Conservation (phyloP, 2,113 vertebrate genomes). For the Cryptomyrus ogoouensis region DNA sequence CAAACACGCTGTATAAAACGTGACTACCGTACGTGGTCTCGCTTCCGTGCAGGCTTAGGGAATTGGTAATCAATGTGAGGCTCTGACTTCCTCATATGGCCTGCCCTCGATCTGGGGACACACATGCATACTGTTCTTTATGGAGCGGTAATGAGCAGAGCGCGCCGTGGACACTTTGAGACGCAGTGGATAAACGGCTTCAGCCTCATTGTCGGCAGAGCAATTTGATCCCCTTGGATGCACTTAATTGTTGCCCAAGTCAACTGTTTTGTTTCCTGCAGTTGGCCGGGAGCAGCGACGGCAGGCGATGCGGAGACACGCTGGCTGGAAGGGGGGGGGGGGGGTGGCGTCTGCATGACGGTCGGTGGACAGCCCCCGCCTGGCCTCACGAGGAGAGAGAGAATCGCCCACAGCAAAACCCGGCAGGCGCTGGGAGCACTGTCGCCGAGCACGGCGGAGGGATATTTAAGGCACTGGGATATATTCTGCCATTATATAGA, state of each 20-base stretch:
- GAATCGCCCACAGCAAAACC: neutral
- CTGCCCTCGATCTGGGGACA: neutral
- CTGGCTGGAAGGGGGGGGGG: neutral
- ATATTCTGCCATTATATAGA: neutral
- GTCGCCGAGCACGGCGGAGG: neutral
- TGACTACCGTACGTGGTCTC: neutral
- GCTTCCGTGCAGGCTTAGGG: neutral
- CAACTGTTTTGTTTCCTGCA: constrained; percentile 1
- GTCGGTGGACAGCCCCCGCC: neutral
- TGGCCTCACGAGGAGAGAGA: neutral
- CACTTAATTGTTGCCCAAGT: constrained; percentile 7
- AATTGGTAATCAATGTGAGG: neutral
- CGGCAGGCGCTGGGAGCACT: neutral
- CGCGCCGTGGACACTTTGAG: neutral
- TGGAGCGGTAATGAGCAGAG: neutral
- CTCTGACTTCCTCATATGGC: neutral
- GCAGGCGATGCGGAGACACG: neutral
- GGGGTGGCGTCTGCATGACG: neutral
- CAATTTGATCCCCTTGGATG: neutral
- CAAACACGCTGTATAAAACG: neutral
- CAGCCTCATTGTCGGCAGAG: neutral
- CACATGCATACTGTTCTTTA: neutral
- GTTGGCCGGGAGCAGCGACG: neutral
- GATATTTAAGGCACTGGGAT: neutral
- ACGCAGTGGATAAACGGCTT: neutral